Conservation (phyloP, 1,140 invertebrate genomes). For the Drosophila ficusphila region DNA sequence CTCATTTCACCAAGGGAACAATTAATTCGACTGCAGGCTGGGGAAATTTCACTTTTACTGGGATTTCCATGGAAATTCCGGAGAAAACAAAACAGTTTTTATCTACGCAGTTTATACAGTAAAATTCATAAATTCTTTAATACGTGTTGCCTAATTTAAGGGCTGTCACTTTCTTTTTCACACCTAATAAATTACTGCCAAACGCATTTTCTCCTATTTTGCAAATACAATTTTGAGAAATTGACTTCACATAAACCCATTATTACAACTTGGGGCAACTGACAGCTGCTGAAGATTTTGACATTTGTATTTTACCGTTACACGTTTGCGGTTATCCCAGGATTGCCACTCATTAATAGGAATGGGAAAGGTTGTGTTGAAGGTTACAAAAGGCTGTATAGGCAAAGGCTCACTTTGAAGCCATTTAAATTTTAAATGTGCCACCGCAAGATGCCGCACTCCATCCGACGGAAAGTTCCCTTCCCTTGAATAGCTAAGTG, state of each 20-base stretch:
- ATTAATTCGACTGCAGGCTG: slow-evolving; percentile 32
- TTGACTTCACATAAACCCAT: not conserved
- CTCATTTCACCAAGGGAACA: slow-evolving; percentile 24
- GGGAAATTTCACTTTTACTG: slow-evolving; percentile 24
- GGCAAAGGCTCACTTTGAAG: slow-evolving; percentile 35
- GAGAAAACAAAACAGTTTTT: not conserved
- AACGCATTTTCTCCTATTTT: no score
- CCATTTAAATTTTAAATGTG: slow-evolving; percentile 70
- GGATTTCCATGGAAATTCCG: slow-evolving; percentile 28
- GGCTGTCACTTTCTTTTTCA: no score
- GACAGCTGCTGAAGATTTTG: slow-evolving; percentile 41
- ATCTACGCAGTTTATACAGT: not conserved
- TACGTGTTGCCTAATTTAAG: not conserved
- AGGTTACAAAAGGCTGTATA: slow-evolving; percentile 25
- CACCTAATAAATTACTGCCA: no score
- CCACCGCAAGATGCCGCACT: slow-evolving; percentile 30
- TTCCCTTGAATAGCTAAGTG: slow-evolving; percentile 1
- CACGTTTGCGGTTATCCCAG: slow-evolving; percentile 40
- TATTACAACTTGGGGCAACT: not conserved
- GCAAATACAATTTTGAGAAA: not conserved
- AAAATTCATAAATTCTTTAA: not conserved
- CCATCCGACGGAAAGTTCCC: not conserved
- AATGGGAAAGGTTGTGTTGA: slow-evolving; percentile 25
- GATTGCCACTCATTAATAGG: slow-evolving; percentile 44
- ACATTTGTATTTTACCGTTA: slow-evolving; percentile 71